A percentile compares a stretch with the other conserved stretches of the same genome.
These are phyloP conservation scores for Peromyscus nudipes DNA, from an alignment of 2,797 vertebrate species.

Conservation along the genomic window DNA sequence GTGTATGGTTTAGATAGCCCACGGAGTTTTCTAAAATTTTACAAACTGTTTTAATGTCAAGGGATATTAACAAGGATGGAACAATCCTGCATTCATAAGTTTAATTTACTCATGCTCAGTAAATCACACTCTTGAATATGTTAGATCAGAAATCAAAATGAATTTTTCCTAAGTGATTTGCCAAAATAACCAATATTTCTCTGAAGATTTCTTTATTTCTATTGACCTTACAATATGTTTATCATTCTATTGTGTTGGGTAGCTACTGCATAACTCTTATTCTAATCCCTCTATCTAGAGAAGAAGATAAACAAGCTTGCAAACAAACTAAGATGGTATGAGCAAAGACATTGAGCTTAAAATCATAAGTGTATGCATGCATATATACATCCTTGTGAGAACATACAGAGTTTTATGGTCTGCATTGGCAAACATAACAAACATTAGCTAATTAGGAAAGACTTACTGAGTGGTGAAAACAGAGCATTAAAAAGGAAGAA, in stretches of 20 bases:
- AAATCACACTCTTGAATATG: slow-evolving; percentile 34
- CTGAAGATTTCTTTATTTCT: not conserved
- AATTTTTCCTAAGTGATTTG: not conserved
- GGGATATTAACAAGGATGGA: not conserved
- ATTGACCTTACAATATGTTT: not conserved
- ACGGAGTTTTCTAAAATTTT: not conserved
- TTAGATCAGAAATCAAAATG: slow-evolving; percentile 48
- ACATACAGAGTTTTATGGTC: too few relatives aligned
- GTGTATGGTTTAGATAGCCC: not conserved
- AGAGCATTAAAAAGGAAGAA: not conserved
- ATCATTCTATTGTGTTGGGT: not conserved
- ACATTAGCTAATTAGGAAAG: not conserved
- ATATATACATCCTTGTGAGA: not conserved
- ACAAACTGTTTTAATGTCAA: not conserved
- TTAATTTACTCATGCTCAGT: not conserved
- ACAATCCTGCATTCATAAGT: not conserved
- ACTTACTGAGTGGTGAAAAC: not conserved
- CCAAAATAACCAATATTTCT: not conserved
- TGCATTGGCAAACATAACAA: not conserved
- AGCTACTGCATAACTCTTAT: fast-evolving
- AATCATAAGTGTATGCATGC: not conserved
- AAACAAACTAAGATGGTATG: not conserved
- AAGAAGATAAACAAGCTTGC: not conserved
- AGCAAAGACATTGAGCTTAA: not conserved
- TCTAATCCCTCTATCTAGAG: fast-evolving